Base-by-base conservation (phyloP, 2,113 vertebrate species). In the Silurus meridionalis region DNA sequence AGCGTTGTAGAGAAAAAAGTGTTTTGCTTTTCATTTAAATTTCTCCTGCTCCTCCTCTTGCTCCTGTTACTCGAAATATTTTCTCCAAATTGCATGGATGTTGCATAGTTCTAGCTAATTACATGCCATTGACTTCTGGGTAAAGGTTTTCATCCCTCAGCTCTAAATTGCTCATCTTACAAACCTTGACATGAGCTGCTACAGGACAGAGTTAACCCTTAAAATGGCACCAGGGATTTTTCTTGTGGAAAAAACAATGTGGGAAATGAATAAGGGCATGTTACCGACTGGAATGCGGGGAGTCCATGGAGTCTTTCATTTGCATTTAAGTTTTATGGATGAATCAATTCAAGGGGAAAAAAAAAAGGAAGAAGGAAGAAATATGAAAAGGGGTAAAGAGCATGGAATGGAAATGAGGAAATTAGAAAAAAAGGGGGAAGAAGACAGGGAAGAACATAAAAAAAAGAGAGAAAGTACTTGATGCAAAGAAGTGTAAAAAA, bases 211-310 rank as follows among this genome's bases (percentile, higher is more conserved):
- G 17, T 23, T 1, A 9, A 23, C 71, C 19, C 71, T 74, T 74
- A 21, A 71, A 28, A 37, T 37, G 66, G 66, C 14, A 17, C 4
- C 37, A 21, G 46, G 46, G 46, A 48, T 48, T 72, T 17, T 21
- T 72, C 66, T 21, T 48, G 37, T 37, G 69, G 21, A 48, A 46
- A 50, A 72, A 21, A 4, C 10, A 46, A 72, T 72, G 69, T 48
- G 37, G 28, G 69, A 72, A 72, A 74, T 9, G n/a, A 74, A 74
- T 74, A 74, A 74, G 71, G 71, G 71, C 71, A 74, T 74, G 71
- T 74, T 23, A 50, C 19, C 2, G 48, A 21, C 71, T 52, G 71
- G 71, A 74, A 50, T 74, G 19, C 46, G 21, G 71, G 3, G 37
- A 52, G 48, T 57, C 55, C 55, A 13, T 57, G 55, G 55, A 37